Evolutionary conservation across 2,113 vertebrate genomes (phyloP).

Genomic region (Pelecanoides urinatrix): DNA sequence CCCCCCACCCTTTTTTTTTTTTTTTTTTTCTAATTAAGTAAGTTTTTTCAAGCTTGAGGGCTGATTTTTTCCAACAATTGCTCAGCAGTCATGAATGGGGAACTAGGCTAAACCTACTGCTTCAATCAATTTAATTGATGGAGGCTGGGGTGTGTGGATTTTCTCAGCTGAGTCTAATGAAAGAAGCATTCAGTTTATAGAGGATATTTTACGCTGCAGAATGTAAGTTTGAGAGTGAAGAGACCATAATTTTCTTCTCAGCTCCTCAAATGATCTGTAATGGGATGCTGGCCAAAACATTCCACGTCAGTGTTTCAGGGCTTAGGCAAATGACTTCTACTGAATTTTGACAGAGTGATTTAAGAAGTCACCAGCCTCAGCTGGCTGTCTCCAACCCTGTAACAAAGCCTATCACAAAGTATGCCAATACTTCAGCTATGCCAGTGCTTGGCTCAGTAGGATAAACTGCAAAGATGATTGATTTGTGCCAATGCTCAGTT

Average conservation of each 20-base stretch:
- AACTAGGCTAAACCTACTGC: slow-evolving; percentile 34
- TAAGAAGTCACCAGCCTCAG: slow-evolving; percentile 8
- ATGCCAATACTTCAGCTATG: neutral
- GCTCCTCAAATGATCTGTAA: neutral
- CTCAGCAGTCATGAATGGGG: neutral
- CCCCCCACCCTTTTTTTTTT: accelerated
- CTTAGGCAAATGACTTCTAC: neutral
- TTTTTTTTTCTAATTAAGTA: neutral
- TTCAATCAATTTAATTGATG: slow-evolving; percentile 66
- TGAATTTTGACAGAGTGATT: slow-evolving; percentile 28
- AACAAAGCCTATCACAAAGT: neutral
- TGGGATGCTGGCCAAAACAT: neutral
- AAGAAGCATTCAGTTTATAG: slow-evolving; percentile 6
- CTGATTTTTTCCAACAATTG: slow-evolving; percentile 24
- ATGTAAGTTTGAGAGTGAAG: neutral
- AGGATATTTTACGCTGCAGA: slow-evolving; percentile 9
- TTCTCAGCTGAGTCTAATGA: slow-evolving; percentile 47
- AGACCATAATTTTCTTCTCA: slow-evolving; percentile 1
- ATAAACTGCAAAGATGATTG: neutral
- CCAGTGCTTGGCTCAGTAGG: neutral
- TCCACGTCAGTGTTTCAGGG: neutral
- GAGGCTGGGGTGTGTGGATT: slow-evolving; percentile 35
- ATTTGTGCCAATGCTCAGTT: neutral
- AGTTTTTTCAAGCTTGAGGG: slow-evolving; percentile 15
- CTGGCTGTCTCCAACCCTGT: neutral